Evolutionary conservation across 2,113 vertebrate species (phyloP).

Genomic region (Nothobranchius furzeri): DNA sequence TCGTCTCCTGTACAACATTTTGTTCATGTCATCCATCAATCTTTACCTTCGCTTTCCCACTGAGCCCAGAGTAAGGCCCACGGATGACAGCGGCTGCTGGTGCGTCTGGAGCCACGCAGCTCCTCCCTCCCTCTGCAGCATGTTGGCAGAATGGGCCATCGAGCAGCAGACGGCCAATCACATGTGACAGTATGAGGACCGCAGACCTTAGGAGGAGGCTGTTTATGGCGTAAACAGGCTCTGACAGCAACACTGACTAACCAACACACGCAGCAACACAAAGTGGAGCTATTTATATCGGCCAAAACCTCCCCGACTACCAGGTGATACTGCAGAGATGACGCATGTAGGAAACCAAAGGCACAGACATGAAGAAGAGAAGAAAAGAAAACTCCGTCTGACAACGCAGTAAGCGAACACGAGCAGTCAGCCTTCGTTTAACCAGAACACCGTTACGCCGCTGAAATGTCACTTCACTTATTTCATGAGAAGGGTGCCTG

Average conservation of each 20-base stretch:
- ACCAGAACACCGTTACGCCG: constrained; percentile 30
- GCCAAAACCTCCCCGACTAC: constrained; percentile 37
- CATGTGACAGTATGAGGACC: constrained; percentile 79
- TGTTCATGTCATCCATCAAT: constrained; percentile 78
- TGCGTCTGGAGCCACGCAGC: constrained; percentile 42
- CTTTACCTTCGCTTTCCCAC: constrained; percentile 65
- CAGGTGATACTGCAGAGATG: constrained; percentile 64
- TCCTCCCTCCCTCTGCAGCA: constrained; percentile 42
- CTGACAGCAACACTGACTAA: constrained; percentile 76
- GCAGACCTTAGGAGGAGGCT: constrained; percentile 63
- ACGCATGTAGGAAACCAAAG: constrained; percentile 44
- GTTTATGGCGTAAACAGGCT: constrained; percentile 73
- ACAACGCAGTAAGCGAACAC: constrained; percentile 45
- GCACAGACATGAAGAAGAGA: constrained; percentile 54
- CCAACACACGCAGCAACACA: constrained; percentile 64
- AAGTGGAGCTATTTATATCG: constrained; percentile 74
- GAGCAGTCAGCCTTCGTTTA: constrained; percentile 42
- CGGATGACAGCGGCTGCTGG: constrained; percentile 63
- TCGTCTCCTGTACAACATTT: constrained; percentile 59
- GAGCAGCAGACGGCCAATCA: constrained; percentile 63
- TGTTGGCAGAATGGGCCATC: constrained; percentile 63
- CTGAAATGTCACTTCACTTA: constrained; percentile 35
- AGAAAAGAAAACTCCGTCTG: constrained; percentile 56
- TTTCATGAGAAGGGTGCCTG: constrained; percentile 15
- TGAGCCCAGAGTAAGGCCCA: constrained; percentile 54